These are phyloP conservation scores for Pangasius macronema DNA, from an alignment of 2,797 vertebrate genomes.

Conservation along the genomic window DNA sequence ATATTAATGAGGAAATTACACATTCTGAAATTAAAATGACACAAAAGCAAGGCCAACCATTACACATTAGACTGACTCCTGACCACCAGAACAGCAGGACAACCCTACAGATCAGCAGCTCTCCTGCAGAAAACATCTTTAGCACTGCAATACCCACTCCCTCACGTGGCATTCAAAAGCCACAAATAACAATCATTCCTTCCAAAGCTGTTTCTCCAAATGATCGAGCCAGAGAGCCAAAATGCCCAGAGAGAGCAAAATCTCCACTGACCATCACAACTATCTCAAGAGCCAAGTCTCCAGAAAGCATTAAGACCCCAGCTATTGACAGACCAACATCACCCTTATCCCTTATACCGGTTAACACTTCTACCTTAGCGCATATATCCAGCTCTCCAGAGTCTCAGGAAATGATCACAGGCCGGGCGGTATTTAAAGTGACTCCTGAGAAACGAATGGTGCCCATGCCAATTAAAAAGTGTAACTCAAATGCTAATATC, in stretches of 20 bases:
- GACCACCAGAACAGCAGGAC: conserved; percentile 90
- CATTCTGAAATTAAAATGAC: conserved; percentile 83
- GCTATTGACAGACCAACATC: conserved; percentile 82
- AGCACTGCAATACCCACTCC: conserved; percentile 87
- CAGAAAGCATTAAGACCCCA: conserved; percentile 73
- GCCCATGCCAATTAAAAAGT: conserved; percentile 83
- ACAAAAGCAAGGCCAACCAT: conserved; percentile 90
- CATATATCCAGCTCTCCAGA: conserved; percentile 81
- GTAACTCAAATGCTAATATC: conserved; percentile 84
- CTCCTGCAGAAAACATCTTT: conserved; percentile 84
- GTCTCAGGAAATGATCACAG: conserved; percentile 89
- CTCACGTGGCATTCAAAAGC: conserved; percentile 86
- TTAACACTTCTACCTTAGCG: conserved; percentile 81
- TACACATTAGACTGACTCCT: conserved; percentile 92
- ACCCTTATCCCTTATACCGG: conserved; percentile 89
- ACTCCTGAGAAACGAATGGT: conserved; percentile 95
- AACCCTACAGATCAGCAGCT: conserved; percentile 90
- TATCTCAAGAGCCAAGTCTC: conserved; percentile 88
- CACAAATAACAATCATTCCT: conserved; percentile 94
- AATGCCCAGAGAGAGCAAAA: conserved; percentile 83
- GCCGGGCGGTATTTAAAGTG: conserved; percentile 92
- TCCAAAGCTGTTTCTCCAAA: conserved; percentile 78
- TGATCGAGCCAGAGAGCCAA: conserved; percentile 73
- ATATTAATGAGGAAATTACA: conserved; percentile 68
- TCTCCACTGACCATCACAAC: conserved; percentile 94